Base-by-base conservation (phyloP, 2,888 invertebrate genomes). In the Mactromeris polynyma region DNA sequence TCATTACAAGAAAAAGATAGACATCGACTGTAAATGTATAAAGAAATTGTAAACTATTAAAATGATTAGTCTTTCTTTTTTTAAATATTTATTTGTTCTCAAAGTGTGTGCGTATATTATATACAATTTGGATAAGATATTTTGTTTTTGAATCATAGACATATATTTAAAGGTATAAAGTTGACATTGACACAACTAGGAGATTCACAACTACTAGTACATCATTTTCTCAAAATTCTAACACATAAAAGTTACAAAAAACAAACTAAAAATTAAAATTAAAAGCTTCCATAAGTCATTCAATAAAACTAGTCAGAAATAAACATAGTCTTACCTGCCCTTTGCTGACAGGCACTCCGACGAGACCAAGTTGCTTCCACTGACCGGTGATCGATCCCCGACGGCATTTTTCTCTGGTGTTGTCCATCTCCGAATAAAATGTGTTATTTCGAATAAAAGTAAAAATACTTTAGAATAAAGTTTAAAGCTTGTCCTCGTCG, bases 331-430 rank as follows among this genome's bases (percentile, higher is more conserved):
- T 81, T 86, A 94, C 94, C 93, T 94, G 94, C 58, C 94, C 94
- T 81, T 94, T 94, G 81, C 92, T 92, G 86, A 94, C 93, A 0
- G 94, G 94, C 77, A 94, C 92, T 4, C 94, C 94, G 11, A 94
- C 81, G 17, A 94, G 84, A 0, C 94, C 94, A 14, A 94, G 85
- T 73, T 87, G 89, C 38, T 46, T 86, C 86, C 86, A 86, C n/a
- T 81, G 81, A 14, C 86, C 81, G 11, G 69, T 83, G 46, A 81
- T 69, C 3, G 80, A 73, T 0, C 38, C 38, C 3, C 69, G 36
- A 2, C 51, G 17, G 80, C 6, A n/a, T 14, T 46, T 51, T 11
- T 81, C 21, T n/a, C 2, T 21, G 21, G 17, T 9, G 31, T 26
- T 51, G 1, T 42, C 40, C 81, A 81, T 73, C 73, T 73, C 4